phyloP scores from a whole-genome alignment of 1,140 invertebrate species.

The Pogonus chalceus region DNA sequence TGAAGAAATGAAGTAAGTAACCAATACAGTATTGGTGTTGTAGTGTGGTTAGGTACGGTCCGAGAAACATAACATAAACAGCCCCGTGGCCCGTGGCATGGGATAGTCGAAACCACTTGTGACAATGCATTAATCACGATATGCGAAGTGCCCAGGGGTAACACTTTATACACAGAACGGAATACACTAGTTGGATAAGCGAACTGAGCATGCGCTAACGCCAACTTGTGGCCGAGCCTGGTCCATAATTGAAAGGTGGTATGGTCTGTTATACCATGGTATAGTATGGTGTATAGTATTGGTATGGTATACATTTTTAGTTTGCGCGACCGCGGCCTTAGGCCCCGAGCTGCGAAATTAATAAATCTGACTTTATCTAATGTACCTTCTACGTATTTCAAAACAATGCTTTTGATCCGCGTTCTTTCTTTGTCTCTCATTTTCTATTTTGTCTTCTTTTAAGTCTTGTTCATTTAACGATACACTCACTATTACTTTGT shows the following conservation, averaged over 20 bases:
- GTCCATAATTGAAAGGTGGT: not conserved
- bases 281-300: too few species aligned
- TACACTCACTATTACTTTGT: too few species aligned
- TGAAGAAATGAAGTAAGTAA: too few species aligned
- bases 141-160: slow-evolving; percentile 1
- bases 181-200: too few species aligned
- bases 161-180: not conserved
- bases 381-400: slow-evolving; percentile 6
- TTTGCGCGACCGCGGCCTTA: not conserved
- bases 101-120: not conserved
- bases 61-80: too few species aligned
- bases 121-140: slow-evolving; percentile 6
- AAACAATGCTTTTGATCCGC: slow-evolving; percentile 2
- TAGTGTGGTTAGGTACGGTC: too few species aligned
- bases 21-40: too few species aligned
- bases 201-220: not conserved
- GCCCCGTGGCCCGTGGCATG: not conserved
- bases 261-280: too few species aligned
- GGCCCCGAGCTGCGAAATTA: not conserved
- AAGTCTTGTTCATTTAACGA: not conserved
- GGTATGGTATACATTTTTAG: slow-evolving; percentile 1
- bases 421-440: not conserved
- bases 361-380: slow-evolving; percentile 6
- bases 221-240: not conserved
- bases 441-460: not conserved